Evolutionary conservation across 2,888 invertebrate species (phyloP), one percentile per base, ranked within the genome.

Genomic region (Cyclophora albipunctata): DNA sequence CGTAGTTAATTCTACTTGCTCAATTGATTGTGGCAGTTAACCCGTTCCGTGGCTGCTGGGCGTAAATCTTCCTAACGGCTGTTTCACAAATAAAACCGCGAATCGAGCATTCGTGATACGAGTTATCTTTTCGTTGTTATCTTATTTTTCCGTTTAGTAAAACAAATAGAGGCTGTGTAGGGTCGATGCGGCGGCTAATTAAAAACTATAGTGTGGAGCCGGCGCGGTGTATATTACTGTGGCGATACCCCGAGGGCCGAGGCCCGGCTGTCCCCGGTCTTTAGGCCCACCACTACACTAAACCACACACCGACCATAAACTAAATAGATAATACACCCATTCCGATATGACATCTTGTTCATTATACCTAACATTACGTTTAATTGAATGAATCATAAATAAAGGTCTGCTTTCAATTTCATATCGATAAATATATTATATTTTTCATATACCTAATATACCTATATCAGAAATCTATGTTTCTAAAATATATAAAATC

Each of bases 151-250:
- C 72, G 71, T 78, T 81, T 70, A 67, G 71, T 81, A 77, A 79
- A 84, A 84, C 83, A 84, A 85, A 84, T 84, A 84, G 78, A 73
- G 72, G 77, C 66, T 73, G 71, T 67, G 73, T 71, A 65, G 66
- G 70, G 69, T 77, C 75, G 80, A 80, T 5, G 37, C 37, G 37
- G 4, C 4, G 37, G 37, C 37, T 83, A 84, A 85, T 86, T 85
- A 84, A 84, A 84, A 85, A 81, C 78, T 81, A 79, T 83, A 82
- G 72, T 69, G 77, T 74, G 69, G 64, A 71, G 71, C 73, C 71
- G 73, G 72, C 79, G 78, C 71, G 73, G 72, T 78, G 78, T 83
- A 76, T 81, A 77, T 81, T 81, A 80, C 74, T 69, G 71, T 68
- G 69, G 72, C 73, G 70, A 72, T 20, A 65, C 73, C 77, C 81